Percentiles rank a stretch among this genome's conserved stretches.
Evolutionary conservation across 2,888 invertebrate species (phyloP).

Genomic region (Blomia tropicalis): DNA sequence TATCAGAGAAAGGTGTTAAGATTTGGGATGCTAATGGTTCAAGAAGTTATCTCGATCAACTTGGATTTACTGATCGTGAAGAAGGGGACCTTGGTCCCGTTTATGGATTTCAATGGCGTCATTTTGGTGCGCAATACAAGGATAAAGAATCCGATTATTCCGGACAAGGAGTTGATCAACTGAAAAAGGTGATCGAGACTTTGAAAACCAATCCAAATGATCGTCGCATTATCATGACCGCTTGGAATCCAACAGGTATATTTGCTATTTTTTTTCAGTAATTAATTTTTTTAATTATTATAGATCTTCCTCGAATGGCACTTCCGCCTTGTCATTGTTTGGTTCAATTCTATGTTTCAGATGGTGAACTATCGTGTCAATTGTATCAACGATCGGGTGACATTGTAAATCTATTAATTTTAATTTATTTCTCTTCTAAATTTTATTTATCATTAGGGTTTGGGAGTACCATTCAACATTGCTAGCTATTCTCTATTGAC

Average conservation of each 20-base stretch:
- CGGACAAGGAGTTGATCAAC: constrained; percentile 73
- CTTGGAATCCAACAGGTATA: constrained; percentile 64
- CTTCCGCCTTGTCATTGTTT: constrained; percentile 91
- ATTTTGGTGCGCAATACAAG: constrained; percentile 78
- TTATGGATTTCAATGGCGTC: constrained; percentile 97
- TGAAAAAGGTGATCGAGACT: constrained; percentile 56
- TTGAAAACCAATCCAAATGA: constrained; percentile 63
- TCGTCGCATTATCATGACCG: constrained; percentile 73
- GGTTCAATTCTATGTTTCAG: constrained; percentile 76
- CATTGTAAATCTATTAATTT: constrained; percentile 42
- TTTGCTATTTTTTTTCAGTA: not conserved
- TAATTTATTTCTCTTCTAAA: not conserved
- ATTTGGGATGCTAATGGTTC: constrained; percentile 97
- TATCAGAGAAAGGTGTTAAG: constrained; percentile 60
- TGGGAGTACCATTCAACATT: constrained; percentile 97
- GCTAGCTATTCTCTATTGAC: constrained; percentile 87
- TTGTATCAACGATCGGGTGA: constrained; percentile 92
- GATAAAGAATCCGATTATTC: constrained; percentile 65
- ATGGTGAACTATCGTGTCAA: constrained; percentile 67
- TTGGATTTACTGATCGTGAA: constrained; percentile 63
- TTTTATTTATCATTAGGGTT: constrained; percentile 36
- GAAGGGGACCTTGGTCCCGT: constrained; percentile 92
- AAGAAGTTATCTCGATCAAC: constrained; percentile 64
- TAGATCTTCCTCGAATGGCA: constrained; percentile 72
- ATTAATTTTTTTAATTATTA: constrained; percentile 22